phyloP scores from a whole-genome alignment of 1,140 invertebrate genomes.

The Palaemon carinicauda region DNA sequence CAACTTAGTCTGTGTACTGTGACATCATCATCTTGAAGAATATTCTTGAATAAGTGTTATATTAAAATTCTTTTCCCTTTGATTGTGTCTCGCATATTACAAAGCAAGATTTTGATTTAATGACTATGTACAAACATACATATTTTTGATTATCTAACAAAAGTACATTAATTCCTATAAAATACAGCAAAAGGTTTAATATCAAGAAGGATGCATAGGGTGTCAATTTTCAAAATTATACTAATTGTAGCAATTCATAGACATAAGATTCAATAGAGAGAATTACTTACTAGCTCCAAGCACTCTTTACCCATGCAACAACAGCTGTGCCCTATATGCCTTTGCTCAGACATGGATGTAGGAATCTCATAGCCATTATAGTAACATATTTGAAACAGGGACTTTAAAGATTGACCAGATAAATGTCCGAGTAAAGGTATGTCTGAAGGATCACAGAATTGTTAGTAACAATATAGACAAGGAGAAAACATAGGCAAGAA shows the following conservation, averaged over 20 bases:
- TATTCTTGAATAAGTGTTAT: no score
- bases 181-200: no score
- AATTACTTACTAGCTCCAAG: neutral
- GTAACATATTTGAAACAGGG: constrained; percentile 12
- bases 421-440: neutral
- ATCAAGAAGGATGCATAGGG: no score
- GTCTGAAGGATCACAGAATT: neutral
- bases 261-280: neutral
- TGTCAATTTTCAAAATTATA: neutral
- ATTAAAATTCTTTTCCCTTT: no score
- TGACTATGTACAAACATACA: no score
- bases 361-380: constrained; percentile 18
- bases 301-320: constrained; percentile 24
- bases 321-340: constrained; percentile 6
- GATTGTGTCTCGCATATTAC: no score
- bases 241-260: neutral
- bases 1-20: no score
- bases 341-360: constrained; percentile 14
- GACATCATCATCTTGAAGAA: no score
- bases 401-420: constrained; percentile 16
- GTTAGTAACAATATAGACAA: constrained; percentile 49
- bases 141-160: no score
- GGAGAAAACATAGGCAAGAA: constrained; percentile 28
- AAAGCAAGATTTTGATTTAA: no score
- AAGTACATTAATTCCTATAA: no score